Evolutionary conservation across 2,888 invertebrate genomes (phyloP).

Genomic region (Drosophila meridiana): DNA sequence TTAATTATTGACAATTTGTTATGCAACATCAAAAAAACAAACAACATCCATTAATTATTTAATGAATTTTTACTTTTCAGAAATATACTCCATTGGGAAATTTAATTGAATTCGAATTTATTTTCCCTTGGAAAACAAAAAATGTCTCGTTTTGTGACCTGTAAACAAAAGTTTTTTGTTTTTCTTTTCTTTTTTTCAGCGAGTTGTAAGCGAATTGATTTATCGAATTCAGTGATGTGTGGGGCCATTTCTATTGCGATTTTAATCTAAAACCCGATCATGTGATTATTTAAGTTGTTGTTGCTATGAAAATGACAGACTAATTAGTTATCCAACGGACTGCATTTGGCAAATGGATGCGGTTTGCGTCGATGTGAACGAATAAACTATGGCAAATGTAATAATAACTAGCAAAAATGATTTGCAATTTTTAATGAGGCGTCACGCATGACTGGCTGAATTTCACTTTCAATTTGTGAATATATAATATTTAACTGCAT

Average conservation of each 20-base stretch:
- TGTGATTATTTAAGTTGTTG: slow-evolving; percentile 38
- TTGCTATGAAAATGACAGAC: slow-evolving; percentile 2
- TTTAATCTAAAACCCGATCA: slow-evolving; percentile 40
- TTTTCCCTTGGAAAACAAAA: slow-evolving; percentile 31
- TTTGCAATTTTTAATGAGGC: slow-evolving; percentile 14
- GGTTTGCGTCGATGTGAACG: neutral
- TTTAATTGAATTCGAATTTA: slow-evolving; percentile 64
- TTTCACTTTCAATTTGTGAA: neutral
- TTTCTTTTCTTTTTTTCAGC: neutral
- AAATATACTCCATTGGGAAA: slow-evolving; percentile 20
- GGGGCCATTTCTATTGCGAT: slow-evolving; percentile 38
- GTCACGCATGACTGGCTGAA: neutral
- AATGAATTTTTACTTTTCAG: slow-evolving; percentile 52
- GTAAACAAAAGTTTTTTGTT: slow-evolving; percentile 11
- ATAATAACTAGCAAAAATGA: slow-evolving; percentile 19
- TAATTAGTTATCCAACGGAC: slow-evolving; percentile 33
- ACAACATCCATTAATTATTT: slow-evolving; percentile 32
- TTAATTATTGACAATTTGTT: slow-evolving; percentile 49
- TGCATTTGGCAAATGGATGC: slow-evolving; percentile 36
- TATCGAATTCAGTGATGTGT: neutral
- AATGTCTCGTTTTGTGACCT: neutral
- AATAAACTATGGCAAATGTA: neutral
- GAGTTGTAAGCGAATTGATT: neutral
- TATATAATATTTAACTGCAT: neutral
- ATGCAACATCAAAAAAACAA: slow-evolving; percentile 12